Base-by-base conservation (phyloP, 2,888 invertebrate species). In the Apotomis capreana region DNA sequence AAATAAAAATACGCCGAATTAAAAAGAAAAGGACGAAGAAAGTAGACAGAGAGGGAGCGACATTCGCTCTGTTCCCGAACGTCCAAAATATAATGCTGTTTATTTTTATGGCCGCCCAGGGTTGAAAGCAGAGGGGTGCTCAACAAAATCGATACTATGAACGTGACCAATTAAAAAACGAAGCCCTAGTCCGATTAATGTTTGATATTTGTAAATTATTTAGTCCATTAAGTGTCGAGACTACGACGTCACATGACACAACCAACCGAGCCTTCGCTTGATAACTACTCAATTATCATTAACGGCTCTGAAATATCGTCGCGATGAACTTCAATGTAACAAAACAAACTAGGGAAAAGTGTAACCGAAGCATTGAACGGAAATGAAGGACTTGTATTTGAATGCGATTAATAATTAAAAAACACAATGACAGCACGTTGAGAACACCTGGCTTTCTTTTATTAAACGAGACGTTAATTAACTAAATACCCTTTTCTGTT, bases 1-100 rank as follows among this genome's bases (percentile, higher is more conserved):
- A 90, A 93, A 92, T 92, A 92, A 92, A 92, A 92, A 92, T 91
- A 91, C 89, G 86, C 86, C 83, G 88, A 91, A 92, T 91, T 91
- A 91, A 92, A 92, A 92, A 90, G 89, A 91, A 92, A 90, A 91
- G 87, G 85, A 91, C 83, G 87, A 89, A 89, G 90, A 88, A 87
- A 87, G 83, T 83, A 84, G 84, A 87, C 83, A 84, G 88, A 88
- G 89, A 87, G 87, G 82, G 88, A 85, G 86, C 84, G 83, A 85
- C 84, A 84, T 86, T 82, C 86, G 87, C 79, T 82, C 80, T 83
- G 81, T 76, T 79, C 80, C 83, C 81, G 84, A 84, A 86, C 86
- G 84, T 82, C 87, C 84, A 83, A 88, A 88, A 88, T 88, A 87
- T 89, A 85, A 85, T 84, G 83, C 83, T 85, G 85, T 87, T 86